Conservation (phyloP, 2,888 invertebrate genomes). For the Ceriagrion tenellum region DNA sequence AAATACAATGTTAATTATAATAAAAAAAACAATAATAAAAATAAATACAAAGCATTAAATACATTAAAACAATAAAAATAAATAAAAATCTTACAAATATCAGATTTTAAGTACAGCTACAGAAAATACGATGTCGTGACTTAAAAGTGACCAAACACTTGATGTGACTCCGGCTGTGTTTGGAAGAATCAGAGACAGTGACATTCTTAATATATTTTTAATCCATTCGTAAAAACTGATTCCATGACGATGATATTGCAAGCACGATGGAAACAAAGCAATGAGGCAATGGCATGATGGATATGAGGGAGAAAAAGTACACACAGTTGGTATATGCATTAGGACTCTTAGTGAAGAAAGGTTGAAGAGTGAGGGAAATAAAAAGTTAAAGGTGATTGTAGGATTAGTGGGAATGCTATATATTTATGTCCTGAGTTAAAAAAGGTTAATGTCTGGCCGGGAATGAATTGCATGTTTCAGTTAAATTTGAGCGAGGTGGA, state of each 20-base stretch:
- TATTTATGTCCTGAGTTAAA: not conserved
- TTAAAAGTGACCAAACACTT: too few species aligned
- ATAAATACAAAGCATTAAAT: too few species aligned
- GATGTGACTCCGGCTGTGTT: too few species aligned
- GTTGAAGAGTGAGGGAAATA: not conserved
- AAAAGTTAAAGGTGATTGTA: not conserved
- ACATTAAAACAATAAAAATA: too few species aligned
- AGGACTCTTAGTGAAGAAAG: not conserved
- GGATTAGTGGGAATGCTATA: not conserved
- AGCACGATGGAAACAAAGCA: not conserved
- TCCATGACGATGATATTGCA: not conserved
- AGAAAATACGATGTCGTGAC: too few species aligned
- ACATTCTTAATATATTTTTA: too few species aligned
- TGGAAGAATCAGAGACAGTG: too few species aligned
- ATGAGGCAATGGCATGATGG: not conserved
- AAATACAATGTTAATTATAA: too few species aligned
- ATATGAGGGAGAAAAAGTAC: not conserved
- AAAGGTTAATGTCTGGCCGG: slow-evolving; percentile 9
- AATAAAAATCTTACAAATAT: too few species aligned
- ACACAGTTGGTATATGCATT: not conserved
- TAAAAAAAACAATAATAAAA: too few species aligned
- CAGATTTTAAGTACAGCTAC: too few species aligned
- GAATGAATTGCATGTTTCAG: not conserved
- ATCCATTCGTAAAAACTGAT: not conserved
- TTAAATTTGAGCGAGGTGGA: not conserved